phyloP scores from a whole-genome alignment of 2,888 invertebrate species.

The Campoletis raptor region DNA sequence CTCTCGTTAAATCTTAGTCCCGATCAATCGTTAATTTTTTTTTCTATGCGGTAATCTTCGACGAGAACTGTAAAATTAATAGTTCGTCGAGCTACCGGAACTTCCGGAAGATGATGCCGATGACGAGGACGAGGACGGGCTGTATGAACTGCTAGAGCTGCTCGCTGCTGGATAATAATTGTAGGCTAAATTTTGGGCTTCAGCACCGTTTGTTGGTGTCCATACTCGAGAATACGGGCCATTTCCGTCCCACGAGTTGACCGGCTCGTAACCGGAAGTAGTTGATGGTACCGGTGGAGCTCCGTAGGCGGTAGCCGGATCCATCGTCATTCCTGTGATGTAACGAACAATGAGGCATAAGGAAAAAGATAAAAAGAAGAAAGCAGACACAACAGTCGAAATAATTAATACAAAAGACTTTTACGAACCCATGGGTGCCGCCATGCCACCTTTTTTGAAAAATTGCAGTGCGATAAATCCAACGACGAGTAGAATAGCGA shows the following conservation, averaged over 20 bases:
- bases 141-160: conserved; percentile 89
- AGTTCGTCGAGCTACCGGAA: conserved; percentile 79
- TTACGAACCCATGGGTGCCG: conserved; percentile 81
- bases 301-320: conserved; percentile 89
- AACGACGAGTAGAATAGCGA: conserved; percentile 92
- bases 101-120: conserved; percentile 85
- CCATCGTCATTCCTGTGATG: conserved; percentile 90
- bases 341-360: conserved; percentile 4
- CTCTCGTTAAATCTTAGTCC: conserved; percentile 34
- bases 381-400: not conserved
- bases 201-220: conserved; percentile 85
- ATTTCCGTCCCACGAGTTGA: conserved; percentile 90
- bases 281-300: conserved; percentile 88
- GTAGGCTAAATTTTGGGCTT: conserved; percentile 84
- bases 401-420: not conserved
- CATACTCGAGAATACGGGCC: conserved; percentile 93
- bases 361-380: no score
- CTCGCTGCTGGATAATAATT: conserved; percentile 86
- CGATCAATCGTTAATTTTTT: conserved; percentile 29
- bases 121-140: conserved; percentile 89
- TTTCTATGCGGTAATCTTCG: conserved; percentile 56
- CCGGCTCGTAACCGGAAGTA: conserved; percentile 87
- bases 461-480: conserved; percentile 93
- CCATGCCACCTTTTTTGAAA: conserved; percentile 91
- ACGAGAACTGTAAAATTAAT: conserved; percentile 69